Evolutionary conservation across 2,113 vertebrate genomes (phyloP).

Genomic region (Deroptyus accipitrinus): DNA sequence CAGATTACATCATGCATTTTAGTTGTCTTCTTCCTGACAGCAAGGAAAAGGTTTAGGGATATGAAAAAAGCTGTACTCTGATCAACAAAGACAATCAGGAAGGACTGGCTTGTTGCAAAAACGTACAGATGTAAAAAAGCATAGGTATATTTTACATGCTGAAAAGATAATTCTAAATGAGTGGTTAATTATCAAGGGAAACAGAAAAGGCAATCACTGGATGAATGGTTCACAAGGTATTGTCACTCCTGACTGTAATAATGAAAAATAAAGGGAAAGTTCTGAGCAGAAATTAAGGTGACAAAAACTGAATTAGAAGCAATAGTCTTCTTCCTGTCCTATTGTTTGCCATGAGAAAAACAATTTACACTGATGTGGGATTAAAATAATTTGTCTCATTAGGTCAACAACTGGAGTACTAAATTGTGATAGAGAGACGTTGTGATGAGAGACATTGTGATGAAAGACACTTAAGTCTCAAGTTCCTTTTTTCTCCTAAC

Average conservation of each 20-base stretch:
- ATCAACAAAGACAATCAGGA: not conserved
- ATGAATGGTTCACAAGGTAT: not conserved
- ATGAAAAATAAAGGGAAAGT: not conserved
- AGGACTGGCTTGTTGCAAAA: not conserved
- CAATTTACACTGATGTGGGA: not conserved
- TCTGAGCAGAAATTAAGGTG: not conserved
- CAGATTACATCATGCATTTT: not conserved
- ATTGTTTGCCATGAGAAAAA: not conserved
- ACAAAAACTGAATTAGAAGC: not conserved
- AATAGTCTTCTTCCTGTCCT: not conserved
- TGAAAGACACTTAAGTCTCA: not conserved
- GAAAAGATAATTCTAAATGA: not conserved
- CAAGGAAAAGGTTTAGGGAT: not conserved
- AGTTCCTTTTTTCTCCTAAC: not conserved
- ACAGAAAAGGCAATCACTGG: not conserved
- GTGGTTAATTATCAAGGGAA: not conserved
- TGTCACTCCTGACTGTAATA: not conserved
- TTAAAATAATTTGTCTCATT: not conserved
- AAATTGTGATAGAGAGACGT: not conserved
- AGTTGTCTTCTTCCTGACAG: not conserved
- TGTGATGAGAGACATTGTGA: not conserved
- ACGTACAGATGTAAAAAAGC: not conserved
- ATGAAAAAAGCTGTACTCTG: not conserved
- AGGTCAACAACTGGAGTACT: not conserved
- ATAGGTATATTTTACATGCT: not conserved